Evolutionary conservation across 2,888 invertebrate genomes (phyloP).

Genomic region (Bellardia bayeri): DNA sequence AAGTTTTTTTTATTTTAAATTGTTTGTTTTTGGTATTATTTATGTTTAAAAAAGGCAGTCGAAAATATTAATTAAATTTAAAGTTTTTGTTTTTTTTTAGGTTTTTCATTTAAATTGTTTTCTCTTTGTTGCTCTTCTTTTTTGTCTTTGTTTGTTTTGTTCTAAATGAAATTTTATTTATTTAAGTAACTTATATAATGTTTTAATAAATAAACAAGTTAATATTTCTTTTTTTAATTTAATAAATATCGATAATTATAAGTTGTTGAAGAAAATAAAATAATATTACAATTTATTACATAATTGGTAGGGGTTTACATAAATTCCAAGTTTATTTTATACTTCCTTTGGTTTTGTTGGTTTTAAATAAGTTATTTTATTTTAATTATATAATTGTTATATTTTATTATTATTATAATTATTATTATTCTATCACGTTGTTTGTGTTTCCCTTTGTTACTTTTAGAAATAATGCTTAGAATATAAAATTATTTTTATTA

Average conservation of each 20-base stretch:
- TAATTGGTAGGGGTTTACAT: constrained; percentile 21
- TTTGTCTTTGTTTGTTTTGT: constrained; percentile 31
- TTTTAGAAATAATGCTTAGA: constrained; percentile 74
- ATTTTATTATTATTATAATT: constrained; percentile 44
- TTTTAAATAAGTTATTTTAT: constrained; percentile 36
- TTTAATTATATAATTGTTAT: constrained; percentile 74
- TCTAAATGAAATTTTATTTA: constrained; percentile 48
- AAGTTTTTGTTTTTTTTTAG: constrained; percentile 67
- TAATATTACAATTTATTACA: constrained; percentile 40
- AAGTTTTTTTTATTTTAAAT: constrained; percentile 72
- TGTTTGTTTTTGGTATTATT: constrained; percentile 73
- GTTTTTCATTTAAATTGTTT: constrained; percentile 25
- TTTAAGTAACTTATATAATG: constrained; percentile 31
- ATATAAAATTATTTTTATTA: constrained; percentile 52
- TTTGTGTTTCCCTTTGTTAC: constrained; percentile 79
- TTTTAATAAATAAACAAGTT: constrained; percentile 73
- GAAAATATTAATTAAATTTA: constrained; percentile 74
- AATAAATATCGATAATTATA: constrained; percentile 45
- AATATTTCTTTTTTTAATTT: constrained; percentile 62
- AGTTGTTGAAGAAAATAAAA: constrained; percentile 39
- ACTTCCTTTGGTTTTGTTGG: constrained; percentile 46
- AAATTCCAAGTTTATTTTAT: constrained; percentile 49
- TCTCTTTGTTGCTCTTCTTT: neutral
- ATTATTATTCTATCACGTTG: constrained; percentile 78
- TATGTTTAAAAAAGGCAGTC: constrained; percentile 80